phyloP scores from a whole-genome alignment of 2,888 invertebrate genomes.

The Melipona bicolor region DNA sequence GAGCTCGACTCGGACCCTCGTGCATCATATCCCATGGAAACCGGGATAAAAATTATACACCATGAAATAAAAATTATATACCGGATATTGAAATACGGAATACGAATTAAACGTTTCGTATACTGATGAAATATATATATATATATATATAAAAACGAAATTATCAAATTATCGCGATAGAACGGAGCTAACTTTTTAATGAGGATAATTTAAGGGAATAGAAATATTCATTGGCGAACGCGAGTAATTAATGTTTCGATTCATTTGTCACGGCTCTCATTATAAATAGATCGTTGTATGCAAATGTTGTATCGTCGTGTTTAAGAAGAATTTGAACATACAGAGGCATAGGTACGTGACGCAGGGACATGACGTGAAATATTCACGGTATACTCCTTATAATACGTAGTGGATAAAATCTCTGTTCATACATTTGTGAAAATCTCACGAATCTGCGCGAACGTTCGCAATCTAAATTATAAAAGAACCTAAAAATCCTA shows the following conservation, averaged over 20 bases:
- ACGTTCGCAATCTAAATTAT: no score
- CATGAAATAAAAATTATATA: not conserved
- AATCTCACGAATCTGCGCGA: no score
- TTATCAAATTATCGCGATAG: not conserved
- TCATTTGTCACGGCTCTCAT: not conserved
- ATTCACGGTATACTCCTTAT: no score
- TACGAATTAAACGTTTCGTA: conserved; percentile 1
- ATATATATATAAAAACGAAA: no score
- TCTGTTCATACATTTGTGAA: no score
- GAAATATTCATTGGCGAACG: not conserved
- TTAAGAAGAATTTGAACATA: no score
- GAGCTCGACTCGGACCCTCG: conserved; percentile 21
- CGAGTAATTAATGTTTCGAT: not conserved
- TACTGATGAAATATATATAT: not conserved
- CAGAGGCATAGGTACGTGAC: no score
- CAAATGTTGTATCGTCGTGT: not conserved
- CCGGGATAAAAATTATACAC: conserved; percentile 17
- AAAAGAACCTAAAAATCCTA: no score
- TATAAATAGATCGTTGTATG: not conserved
- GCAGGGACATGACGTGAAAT: no score
- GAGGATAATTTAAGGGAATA: not conserved
- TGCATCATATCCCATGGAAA: not conserved
- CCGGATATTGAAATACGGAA: conserved; percentile 39
- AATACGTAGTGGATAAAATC: no score
- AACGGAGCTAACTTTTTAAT: not conserved